Percentiles rank a stretch among this genome's conserved stretches.
Conservation (phyloP, 1,140 invertebrate species). For the Archivesica marissinica region DNA sequence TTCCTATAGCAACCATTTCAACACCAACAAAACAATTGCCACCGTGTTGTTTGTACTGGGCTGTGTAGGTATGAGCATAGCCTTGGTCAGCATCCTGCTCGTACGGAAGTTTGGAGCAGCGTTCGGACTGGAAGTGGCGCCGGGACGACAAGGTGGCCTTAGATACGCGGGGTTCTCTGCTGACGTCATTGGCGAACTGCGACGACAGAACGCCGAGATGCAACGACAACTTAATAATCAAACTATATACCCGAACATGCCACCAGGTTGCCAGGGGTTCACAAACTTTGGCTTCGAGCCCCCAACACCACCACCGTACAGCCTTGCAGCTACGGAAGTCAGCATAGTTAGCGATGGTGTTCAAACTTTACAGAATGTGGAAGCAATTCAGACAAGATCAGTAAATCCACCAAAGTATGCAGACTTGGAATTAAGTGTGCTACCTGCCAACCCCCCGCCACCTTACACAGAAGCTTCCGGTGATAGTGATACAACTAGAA, state of each 20-base stretch:
- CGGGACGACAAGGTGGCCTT: not conserved
- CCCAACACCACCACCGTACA: constrained; percentile 20
- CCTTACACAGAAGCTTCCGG: not conserved
- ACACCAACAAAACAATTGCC: constrained; percentile 23
- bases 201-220: not conserved
- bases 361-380: not conserved
- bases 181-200: constrained; percentile 2
- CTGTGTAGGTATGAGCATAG: constrained; percentile 10
- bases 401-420: constrained; percentile 27
- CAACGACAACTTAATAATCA: not conserved
- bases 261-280: not conserved
- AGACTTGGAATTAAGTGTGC: not conserved
- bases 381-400: not conserved
- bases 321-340: not conserved
- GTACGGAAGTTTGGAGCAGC: not conserved
- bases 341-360: not conserved
- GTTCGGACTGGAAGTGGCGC: constrained; percentile 22
- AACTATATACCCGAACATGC: not conserved
- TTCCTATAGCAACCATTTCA: constrained; percentile 7
- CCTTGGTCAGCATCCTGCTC: not conserved
- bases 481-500: not conserved
- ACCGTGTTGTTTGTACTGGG: constrained; percentile 38
- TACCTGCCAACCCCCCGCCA: not conserved
- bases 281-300: constrained; percentile 25
- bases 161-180: constrained; percentile 1